Evolutionary conservation across 2,888 invertebrate species (phyloP).

Genomic region (Eilema sororculum): DNA sequence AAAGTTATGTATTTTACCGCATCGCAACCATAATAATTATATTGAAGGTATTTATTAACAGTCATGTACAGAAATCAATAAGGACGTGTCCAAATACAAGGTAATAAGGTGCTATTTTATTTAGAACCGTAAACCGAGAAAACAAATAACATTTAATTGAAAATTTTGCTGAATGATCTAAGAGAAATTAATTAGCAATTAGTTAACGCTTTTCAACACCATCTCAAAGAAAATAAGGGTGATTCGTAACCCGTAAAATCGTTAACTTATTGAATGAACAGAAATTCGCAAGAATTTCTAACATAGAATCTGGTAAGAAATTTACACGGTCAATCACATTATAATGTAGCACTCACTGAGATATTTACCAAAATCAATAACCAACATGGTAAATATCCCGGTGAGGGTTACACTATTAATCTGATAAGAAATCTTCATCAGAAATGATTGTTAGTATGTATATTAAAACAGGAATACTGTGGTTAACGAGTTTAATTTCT

Average conservation of each 20-base stretch:
- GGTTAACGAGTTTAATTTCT: background rate
- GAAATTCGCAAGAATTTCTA: background rate
- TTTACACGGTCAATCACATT: no score
- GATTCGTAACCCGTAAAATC: background rate
- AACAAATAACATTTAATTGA: background rate
- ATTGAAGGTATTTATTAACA: background rate
- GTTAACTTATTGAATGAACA: background rate
- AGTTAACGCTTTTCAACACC: background rate
- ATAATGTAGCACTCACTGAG: no score
- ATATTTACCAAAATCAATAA: no score
- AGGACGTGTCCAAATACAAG: background rate
- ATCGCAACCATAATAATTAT: background rate
- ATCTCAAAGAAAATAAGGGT: background rate
- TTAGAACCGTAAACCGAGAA: background rate
- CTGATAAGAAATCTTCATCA: background rate
- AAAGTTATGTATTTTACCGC: background rate
- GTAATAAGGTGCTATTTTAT: background rate
- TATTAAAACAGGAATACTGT: background rate
- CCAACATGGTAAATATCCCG: no score
- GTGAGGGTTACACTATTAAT: no score
- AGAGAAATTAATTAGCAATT: background rate
- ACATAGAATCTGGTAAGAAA: background rate
- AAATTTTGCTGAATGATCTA: background rate
- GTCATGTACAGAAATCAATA: background rate
- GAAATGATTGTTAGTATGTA: background rate